These are phyloP conservation scores for Slavum lentiscoides DNA, from an alignment of 2,888 invertebrate species.

Conservation along the genomic window DNA sequence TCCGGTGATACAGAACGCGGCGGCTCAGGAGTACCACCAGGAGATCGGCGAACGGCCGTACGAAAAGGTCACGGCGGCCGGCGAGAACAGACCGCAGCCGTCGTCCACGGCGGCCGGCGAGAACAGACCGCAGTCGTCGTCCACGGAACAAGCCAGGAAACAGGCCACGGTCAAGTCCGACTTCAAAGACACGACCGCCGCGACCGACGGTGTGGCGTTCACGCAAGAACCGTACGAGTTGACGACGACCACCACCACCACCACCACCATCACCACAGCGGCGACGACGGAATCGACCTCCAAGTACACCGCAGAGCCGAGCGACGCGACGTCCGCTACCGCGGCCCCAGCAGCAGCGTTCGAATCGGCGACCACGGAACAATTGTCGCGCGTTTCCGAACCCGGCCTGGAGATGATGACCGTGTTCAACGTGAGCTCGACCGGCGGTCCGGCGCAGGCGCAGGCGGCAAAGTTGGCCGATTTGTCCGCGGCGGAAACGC, in stretches of 20 bases:
- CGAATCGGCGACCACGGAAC: neutral
- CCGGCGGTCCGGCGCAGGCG: conserved; percentile 10
- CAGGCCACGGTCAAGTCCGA: conserved; percentile 26
- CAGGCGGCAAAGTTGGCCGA: neutral
- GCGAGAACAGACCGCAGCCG: neutral
- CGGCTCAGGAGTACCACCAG: neutral
- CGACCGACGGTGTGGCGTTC: neutral
- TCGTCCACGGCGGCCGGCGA: neutral
- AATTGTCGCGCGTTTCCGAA: conserved; percentile 11
- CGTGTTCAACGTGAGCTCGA: conserved; percentile 40
- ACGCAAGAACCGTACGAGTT: conserved; percentile 23
- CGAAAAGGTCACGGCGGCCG: neutral
- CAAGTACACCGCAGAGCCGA: too few species aligned
- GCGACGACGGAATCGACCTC: neutral
- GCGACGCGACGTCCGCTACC: too few species aligned
- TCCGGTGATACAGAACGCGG: neutral
- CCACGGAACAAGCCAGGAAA: conserved; percentile 28
- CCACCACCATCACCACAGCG: neutral
- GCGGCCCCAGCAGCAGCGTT: too few species aligned
- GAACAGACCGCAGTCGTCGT: conserved; percentile 5
- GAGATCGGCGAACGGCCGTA: neutral
- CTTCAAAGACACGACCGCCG: neutral
- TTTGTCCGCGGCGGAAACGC: too few species aligned
- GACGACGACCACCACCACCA: neutral
- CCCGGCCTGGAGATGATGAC: conserved; percentile 34